phyloP scores from a whole-genome alignment of 2,888 invertebrate species.

The Chymomyza fuscimana region DNA sequence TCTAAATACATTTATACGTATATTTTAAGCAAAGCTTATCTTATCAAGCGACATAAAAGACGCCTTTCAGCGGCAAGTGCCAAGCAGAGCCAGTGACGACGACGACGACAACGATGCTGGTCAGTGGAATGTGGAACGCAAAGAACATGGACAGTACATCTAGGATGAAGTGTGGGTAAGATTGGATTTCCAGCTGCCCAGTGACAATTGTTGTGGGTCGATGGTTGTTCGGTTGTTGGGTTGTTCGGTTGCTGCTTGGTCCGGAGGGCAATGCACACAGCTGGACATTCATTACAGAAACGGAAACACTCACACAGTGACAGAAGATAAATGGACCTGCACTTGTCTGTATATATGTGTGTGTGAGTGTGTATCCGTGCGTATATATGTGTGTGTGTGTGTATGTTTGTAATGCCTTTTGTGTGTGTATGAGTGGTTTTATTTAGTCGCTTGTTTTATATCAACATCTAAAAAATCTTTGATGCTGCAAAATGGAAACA shows the following conservation, averaged over 20 bases:
- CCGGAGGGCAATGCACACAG: conserved; percentile 70
- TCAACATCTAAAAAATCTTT: conserved; percentile 67
- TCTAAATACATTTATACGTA: conserved; percentile 38
- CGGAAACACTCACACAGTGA: conserved; percentile 71
- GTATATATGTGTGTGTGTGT: conserved; percentile 56
- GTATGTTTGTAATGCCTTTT: conserved; percentile 12
- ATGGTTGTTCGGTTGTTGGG: conserved; percentile 15
- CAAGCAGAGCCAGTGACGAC: neutral
- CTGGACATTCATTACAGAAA: conserved; percentile 73
- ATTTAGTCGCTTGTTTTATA: conserved; percentile 72
- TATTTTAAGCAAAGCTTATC: conserved; percentile 73
- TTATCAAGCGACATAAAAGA: conserved; percentile 73
- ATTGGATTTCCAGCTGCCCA: conserved; percentile 27
- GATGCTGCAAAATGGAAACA: conserved; percentile 65
- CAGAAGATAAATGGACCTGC: conserved; percentile 73
- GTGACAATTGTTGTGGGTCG: conserved; percentile 55
- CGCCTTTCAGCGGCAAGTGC: conserved; percentile 65
- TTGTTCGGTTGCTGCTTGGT: conserved; percentile 31
- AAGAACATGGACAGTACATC: neutral
- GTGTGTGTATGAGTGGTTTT: conserved; percentile 64
- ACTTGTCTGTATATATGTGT: conserved; percentile 60
- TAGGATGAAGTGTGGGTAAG: neutral
- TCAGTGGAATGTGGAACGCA: neutral
- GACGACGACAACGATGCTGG: neutral
- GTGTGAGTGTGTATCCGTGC: conserved; percentile 21